phyloP scores from a whole-genome alignment of 2,113 vertebrate genomes.

The Donacobius atricapilla region DNA sequence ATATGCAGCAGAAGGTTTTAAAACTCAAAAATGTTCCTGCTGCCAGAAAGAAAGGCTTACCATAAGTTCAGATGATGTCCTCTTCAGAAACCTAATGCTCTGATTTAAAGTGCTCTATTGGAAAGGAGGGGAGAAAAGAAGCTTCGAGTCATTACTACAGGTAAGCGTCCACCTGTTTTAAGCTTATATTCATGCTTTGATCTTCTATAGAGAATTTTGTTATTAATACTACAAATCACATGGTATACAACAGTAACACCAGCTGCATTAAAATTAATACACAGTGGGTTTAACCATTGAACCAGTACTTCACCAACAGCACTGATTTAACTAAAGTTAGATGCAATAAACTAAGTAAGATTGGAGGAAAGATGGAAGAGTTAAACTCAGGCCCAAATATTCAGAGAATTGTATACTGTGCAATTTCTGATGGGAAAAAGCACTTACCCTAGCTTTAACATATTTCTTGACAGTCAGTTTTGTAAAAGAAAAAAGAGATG shows the following conservation, averaged over 20 bases:
- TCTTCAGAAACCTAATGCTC: slow-evolving; percentile 81
- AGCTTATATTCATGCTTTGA: neutral
- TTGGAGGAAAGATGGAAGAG: neutral
- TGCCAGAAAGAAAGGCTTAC: slow-evolving; percentile 70
- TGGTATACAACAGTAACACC: neutral
- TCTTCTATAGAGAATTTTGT: neutral
- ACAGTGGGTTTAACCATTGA: accelerated
- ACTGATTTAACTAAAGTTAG: neutral
- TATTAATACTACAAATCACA: neutral
- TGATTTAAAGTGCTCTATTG: slow-evolving; percentile 80
- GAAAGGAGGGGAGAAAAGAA: neutral
- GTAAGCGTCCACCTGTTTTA: neutral
- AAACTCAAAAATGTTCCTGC: neutral
- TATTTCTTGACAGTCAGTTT: slow-evolving; percentile 85
- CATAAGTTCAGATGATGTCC: slow-evolving; percentile 74
- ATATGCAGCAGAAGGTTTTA: accelerated
- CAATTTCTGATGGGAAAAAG: neutral
- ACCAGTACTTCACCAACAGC: neutral
- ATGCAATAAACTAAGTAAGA: neutral
- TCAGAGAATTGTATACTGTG: neutral
- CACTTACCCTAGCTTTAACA: slow-evolving; percentile 85
- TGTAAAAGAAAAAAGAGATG: slow-evolving; percentile 68
- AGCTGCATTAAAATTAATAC: neutral
- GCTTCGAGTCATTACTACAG: neutral
- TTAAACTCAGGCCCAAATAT: neutral